A percentile compares a stretch with the other conserved stretches of the same genome.
phyloP scores from a whole-genome alignment of 2,113 vertebrate genomes.

The Sakesphorus luctuosus region DNA sequence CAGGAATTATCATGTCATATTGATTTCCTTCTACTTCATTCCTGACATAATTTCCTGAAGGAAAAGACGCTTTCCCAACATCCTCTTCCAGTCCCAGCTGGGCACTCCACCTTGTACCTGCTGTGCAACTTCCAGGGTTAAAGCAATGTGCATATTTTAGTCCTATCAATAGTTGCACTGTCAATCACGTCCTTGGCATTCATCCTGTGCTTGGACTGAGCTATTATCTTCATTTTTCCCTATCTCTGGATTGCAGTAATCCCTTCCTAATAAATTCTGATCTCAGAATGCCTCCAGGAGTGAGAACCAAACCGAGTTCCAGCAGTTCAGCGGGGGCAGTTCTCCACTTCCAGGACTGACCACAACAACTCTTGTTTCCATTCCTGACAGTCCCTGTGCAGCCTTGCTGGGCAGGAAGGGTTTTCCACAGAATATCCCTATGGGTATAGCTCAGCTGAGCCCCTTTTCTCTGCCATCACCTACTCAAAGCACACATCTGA shows the following conservation, averaged over 20 bases:
- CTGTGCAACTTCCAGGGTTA: not conserved
- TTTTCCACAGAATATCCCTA: not conserved
- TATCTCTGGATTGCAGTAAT: not conserved
- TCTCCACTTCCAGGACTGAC: not conserved
- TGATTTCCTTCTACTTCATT: not conserved
- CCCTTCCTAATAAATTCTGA: not conserved
- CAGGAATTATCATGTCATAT: not conserved
- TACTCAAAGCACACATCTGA: not conserved
- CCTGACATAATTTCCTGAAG: slow-evolving; percentile 9
- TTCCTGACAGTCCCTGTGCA: not conserved
- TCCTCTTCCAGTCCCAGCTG: not conserved
- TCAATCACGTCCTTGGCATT: not conserved
- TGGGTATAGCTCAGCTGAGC: not conserved
- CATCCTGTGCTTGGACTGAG: not conserved
- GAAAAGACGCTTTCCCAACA: not conserved
- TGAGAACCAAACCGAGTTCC: not conserved
- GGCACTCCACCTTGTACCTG: not conserved
- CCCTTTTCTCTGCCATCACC: not conserved
- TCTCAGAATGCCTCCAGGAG: not conserved
- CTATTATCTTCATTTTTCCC: not conserved
- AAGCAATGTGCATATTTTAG: not conserved
- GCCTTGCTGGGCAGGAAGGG: not conserved
- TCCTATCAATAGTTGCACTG: not conserved
- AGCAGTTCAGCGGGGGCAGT: not conserved
- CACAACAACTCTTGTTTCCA: not conserved